Percentiles rank a stretch among this genome's conserved stretches.
These are phyloP conservation scores for Ethmia dodecea DNA, from an alignment of 2,888 invertebrate species.

Conservation along the genomic window DNA sequence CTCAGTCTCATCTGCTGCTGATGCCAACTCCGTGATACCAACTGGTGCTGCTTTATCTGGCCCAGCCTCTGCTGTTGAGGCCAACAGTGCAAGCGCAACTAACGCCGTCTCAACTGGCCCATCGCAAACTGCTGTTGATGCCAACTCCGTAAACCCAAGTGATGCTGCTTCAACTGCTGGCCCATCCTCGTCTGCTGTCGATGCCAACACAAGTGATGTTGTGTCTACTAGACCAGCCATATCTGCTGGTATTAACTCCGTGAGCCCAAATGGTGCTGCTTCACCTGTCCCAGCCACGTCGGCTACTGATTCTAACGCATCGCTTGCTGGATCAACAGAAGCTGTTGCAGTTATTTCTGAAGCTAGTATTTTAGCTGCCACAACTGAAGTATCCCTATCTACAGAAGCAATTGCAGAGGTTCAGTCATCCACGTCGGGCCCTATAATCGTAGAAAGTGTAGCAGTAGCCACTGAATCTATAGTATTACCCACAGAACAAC, in stretches of 20 bases:
- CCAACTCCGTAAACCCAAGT: neutral
- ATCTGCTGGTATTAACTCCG: neutral
- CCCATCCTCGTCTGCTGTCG: neutral
- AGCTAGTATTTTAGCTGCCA: neutral
- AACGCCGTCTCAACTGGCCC: neutral
- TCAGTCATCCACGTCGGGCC: too few relatives aligned
- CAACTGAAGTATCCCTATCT: neutral
- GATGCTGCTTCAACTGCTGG: neutral
- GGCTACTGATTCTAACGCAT: neutral
- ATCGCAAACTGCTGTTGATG: constrained; percentile 2
- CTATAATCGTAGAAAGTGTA: too few relatives aligned
- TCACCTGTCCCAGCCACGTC: neutral
- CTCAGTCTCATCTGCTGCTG: neutral
- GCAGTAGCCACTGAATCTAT: too few relatives aligned
- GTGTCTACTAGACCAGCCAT: too few relatives aligned
- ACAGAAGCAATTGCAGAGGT: neutral
- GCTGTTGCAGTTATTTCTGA: constrained; percentile 1
- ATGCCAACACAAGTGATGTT: neutral
- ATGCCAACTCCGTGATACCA: neutral
- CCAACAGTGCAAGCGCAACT: neutral
- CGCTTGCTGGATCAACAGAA: neutral
- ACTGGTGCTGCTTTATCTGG: neutral
- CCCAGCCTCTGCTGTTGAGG: neutral
- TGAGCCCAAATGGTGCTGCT: neutral
- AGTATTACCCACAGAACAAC: too few relatives aligned